Evolutionary conservation across 2,888 invertebrate genomes (phyloP).

Genomic region (Phalera bucephala): DNA sequence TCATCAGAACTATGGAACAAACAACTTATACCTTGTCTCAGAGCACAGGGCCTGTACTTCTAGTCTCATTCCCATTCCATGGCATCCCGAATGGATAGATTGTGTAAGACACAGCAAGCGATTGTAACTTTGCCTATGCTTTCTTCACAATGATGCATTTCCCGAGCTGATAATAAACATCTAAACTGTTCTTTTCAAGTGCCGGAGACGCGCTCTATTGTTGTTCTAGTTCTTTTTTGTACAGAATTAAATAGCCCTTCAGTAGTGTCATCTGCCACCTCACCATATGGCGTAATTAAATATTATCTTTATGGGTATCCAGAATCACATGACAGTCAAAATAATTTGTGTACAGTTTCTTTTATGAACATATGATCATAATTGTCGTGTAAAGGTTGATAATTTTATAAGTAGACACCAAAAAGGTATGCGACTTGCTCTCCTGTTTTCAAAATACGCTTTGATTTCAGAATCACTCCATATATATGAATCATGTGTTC

Average conservation of each 20-base stretch:
- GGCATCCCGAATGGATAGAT: neutral
- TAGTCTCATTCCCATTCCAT: too few relatives aligned
- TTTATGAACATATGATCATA: too few relatives aligned
- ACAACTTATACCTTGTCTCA: too few relatives aligned
- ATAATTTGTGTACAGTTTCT: too few relatives aligned
- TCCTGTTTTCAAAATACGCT: neutral
- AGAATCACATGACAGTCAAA: neutral
- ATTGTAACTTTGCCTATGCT: conserved; percentile 3
- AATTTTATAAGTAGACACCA: too few relatives aligned
- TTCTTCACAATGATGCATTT: conserved; percentile 1
- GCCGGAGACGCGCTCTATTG: conserved; percentile 2
- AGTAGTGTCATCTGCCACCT: neutral
- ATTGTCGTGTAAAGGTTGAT: too few relatives aligned
- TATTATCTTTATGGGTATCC: conserved; percentile 3
- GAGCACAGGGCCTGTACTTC: too few relatives aligned
- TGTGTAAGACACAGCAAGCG: conserved; percentile 1
- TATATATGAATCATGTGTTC: conserved; percentile 1
- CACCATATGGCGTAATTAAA: neutral
- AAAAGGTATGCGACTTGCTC: neutral
- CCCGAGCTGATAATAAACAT: conserved; percentile 1
- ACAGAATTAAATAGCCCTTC: neutral
- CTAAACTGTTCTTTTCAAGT: neutral
- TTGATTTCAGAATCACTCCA: neutral
- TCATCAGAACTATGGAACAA: too few relatives aligned
- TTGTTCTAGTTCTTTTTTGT: neutral